Evolutionary conservation across 2,797 vertebrate genomes (phyloP), one percentile per base, ranked within the genome.

Genomic region (Parotocinclus haroldoi): DNA sequence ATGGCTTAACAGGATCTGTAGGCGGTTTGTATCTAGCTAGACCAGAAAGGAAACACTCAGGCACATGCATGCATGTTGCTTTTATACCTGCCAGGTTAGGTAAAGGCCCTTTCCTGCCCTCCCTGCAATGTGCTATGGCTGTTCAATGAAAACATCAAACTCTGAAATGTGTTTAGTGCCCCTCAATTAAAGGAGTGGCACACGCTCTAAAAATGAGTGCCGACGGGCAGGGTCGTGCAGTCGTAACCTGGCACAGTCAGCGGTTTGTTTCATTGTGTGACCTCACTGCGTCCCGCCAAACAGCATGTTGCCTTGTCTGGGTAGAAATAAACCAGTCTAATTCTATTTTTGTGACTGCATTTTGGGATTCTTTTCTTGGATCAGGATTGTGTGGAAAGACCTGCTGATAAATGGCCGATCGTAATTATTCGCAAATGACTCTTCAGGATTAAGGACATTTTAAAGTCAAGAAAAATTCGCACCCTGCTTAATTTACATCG

Each of bases 91-190:
- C 16, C 68, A 69, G 72, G 57, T 72, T 73, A 70, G 66, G 62
- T 54, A 49, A 56, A 66, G 69, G 14, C 27, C 2, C 44, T 69
- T 54, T 73, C 18, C 63, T 59, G 64, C 67, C 72, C 66, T 78
- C 76, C 72, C 69, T 76, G 72, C 45, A 50, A 19, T 66, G 46
- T 73, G 60, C 62, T 67, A 69, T 42, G 52, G 49, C 59, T 71
- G 73, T 57, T 65, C n/a, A n/a, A n/a, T n/a, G n/a, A n/a, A n/a
- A 73, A 76, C 63, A 76, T 69, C 53, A 68, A 70, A 66, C 63
- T 58, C 18, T 56, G 50, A 76, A 73, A 78, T 73, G 76, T 78
- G 71, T 76, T 71, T 63, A 44, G 63, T 75, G 76, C 56, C 76
- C 68, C 73, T 68, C 53, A 78, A 66, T 73, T 73, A 68, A 67